phyloP scores from a whole-genome alignment of 2,113 vertebrate species.

The human region GRCh38 chr1:33407501-33408000 shows the following conservation, averaged over 20 bases:
- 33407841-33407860: too few species aligned
- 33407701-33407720: not conserved
- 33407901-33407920: too few species aligned
- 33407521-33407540: not conserved
- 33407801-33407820: too few species aligned
- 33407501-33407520: not conserved
- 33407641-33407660: not conserved
- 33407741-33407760: too few species aligned
- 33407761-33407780: too few species aligned
- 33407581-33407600: not conserved
- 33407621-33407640: not conserved
- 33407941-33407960: too few species aligned
- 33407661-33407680: not conserved
- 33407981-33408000: not conserved
- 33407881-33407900: too few species aligned
- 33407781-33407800: too few species aligned
- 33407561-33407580: not conserved
- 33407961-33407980: too few species aligned
- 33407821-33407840: too few species aligned
- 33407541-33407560: not conserved
- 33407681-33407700: not conserved
- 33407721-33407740: not conserved
- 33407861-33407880: too few species aligned
- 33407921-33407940: too few species aligned
- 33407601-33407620: not conserved